A percentile compares a stretch with the other conserved stretches of the same genome.
phyloP scores from a whole-genome alignment of 2,888 invertebrate genomes.

The Hypselothyrea guttata region DNA sequence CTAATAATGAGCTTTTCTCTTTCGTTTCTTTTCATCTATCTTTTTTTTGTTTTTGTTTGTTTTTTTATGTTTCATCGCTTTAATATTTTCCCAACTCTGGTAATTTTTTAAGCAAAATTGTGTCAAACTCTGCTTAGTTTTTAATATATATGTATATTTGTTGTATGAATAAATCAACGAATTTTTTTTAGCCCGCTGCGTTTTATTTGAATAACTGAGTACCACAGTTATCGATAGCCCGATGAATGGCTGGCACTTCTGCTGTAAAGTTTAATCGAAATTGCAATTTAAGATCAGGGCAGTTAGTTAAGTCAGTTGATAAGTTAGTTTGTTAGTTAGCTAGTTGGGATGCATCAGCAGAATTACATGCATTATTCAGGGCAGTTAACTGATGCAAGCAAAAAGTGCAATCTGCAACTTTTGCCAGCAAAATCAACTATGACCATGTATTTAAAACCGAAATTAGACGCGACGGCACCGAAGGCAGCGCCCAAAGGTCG shows the following conservation, averaged over 20 bases:
- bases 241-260: too few species aligned
- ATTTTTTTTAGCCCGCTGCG: slow-evolving; percentile 39
- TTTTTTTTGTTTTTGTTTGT: too few species aligned
- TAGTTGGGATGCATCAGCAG: slow-evolving; percentile 12
- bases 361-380: slow-evolving; percentile 55
- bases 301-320: background rate
- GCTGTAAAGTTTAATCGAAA: too few species aligned
- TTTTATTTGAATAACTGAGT: background rate
- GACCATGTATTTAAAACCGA: slow-evolving; percentile 69
- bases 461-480: slow-evolving; percentile 67
- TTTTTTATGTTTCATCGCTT: slow-evolving; percentile 4
- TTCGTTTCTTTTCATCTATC: background rate
- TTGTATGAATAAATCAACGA: slow-evolving; percentile 62
- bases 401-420: slow-evolving; percentile 62
- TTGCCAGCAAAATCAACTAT: slow-evolving; percentile 60
- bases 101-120: slow-evolving; percentile 64
- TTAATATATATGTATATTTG: slow-evolving; percentile 42
- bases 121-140: slow-evolving; percentile 66
- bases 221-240: too few species aligned
- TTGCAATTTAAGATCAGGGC: background rate
- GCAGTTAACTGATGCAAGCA: slow-evolving; percentile 36
- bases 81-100: slow-evolving; percentile 20
- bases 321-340: too few species aligned
- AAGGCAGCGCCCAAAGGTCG: slow-evolving; percentile 62
- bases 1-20: slow-evolving; percentile 36